Percentiles rank a stretch among this genome's conserved stretches.
Evolutionary conservation across 2,888 invertebrate species (phyloP).

Genomic region (Diabrotica balteata): DNA sequence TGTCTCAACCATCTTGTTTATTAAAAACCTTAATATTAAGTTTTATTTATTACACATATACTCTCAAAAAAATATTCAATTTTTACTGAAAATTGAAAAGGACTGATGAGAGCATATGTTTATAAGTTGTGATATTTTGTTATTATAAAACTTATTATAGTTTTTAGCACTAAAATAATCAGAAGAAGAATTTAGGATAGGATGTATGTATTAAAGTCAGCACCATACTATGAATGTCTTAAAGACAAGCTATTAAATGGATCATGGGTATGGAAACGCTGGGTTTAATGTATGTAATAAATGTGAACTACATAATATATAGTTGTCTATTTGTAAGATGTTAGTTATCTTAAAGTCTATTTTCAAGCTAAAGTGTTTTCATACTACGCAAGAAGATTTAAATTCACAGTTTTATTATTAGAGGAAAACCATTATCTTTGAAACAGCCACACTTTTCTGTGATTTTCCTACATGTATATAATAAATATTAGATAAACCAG

Average conservation of each 20-base stretch:
- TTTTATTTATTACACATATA: conserved; percentile 28
- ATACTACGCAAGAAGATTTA: conserved; percentile 6
- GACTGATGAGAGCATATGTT: conserved; percentile 37
- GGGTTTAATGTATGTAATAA: conserved; percentile 12
- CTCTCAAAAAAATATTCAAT: conserved; percentile 34
- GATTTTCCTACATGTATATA: too few relatives aligned
- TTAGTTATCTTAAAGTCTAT: conserved; percentile 33
- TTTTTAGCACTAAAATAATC: conserved; percentile 7
- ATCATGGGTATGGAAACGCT: not conserved
- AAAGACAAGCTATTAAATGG: conserved; percentile 2
- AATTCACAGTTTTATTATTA: not conserved
- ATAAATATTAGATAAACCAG: too few relatives aligned
- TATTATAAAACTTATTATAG: conserved; percentile 28
- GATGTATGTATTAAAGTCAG: conserved; percentile 1
- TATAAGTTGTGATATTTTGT: conserved; percentile 38
- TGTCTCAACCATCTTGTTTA: conserved; percentile 5
- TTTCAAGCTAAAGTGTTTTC: conserved; percentile 21
- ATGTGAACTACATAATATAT: not conserved
- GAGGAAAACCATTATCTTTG: too few relatives aligned
- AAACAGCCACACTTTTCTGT: too few relatives aligned
- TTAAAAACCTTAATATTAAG: conserved; percentile 3
- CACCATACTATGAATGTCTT: not conserved
- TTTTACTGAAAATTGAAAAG: conserved; percentile 27
- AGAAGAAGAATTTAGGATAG: not conserved
- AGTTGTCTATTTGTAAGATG: conserved; percentile 30